Evolutionary conservation across 2,797 vertebrate species (phyloP).

Genomic region (Anas acuta): DNA sequence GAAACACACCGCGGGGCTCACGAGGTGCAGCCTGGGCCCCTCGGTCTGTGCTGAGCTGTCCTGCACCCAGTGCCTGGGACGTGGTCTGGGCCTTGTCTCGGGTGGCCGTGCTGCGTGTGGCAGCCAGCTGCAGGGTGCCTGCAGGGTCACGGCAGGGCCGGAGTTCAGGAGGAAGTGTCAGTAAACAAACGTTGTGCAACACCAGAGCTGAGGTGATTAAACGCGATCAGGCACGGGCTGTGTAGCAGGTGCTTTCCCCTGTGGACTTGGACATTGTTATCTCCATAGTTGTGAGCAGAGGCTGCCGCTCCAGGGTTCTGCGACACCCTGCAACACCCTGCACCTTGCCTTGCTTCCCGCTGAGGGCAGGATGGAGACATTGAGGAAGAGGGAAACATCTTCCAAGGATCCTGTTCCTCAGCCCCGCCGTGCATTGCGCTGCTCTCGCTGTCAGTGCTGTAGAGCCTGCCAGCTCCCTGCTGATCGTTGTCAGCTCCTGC

Average conservation of each 20-base stretch:
- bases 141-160: neutral
- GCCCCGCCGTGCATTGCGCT: rapidly evolving
- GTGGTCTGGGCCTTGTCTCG: rapidly evolving
- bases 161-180: neutral
- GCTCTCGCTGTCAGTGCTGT: rapidly evolving
- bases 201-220: neutral
- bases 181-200: neutral
- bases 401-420: neutral
- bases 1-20: rapidly evolving
- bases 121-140: neutral
- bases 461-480: neutral
- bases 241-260: neutral
- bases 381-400: neutral
- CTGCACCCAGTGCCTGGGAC: rapidly evolving
- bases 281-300: neutral
- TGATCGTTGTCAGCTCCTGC: neutral
- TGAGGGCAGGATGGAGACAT: neutral
- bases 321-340: neutral
- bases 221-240: neutral
- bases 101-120: neutral
- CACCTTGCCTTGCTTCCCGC: neutral
- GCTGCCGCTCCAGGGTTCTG: neutral
- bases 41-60: rapidly evolving
- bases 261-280: neutral
- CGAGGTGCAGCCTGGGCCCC: neutral